A percentile compares a stretch with the other conserved stretches of the same genome.
These are phyloP conservation scores for Dendrocopos noguchii DNA, from an alignment of 2,113 vertebrate genomes.

Conservation along the genomic window DNA sequence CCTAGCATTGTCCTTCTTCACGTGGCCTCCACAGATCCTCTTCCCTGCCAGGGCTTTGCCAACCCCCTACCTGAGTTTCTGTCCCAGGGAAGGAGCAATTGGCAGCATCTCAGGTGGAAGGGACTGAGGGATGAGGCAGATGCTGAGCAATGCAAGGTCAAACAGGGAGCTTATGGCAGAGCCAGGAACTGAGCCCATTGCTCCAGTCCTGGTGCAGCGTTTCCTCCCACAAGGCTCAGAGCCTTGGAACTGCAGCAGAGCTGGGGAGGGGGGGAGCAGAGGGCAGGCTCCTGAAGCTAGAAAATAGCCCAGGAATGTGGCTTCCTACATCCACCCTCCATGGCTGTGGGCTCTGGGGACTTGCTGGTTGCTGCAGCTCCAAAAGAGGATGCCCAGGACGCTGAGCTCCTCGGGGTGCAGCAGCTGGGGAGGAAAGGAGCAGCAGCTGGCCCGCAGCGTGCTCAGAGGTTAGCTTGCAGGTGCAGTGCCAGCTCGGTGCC, in stretches of 20 bases:
- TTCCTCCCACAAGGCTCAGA: no score
- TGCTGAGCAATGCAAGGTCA: not conserved
- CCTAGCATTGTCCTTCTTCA: not conserved
- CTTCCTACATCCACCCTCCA: accelerated
- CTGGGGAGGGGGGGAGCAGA: not conserved
- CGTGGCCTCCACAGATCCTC: not conserved
- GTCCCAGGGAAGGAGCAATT: accelerated
- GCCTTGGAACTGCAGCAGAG: not conserved
- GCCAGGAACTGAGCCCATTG: not conserved
- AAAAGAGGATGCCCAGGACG: accelerated
- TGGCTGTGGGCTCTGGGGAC: not conserved
- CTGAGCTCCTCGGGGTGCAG: not conserved
- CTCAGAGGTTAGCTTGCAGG: not conserved
- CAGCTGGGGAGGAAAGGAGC: not conserved
- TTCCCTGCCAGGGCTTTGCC: accelerated
- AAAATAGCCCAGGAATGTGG: not conserved
- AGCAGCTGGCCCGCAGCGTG: not conserved
- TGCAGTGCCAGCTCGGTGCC: not conserved
- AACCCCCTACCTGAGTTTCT: not conserved
- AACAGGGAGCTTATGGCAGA: not conserved
- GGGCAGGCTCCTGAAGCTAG: not conserved
- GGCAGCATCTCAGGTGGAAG: not conserved
- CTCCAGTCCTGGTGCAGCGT: not conserved
- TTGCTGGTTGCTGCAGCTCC: not conserved
- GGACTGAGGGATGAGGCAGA: accelerated